These are phyloP conservation scores for Eumaeus atala DNA, from an alignment of 1,140 invertebrate species.

Conservation along the genomic window DNA sequence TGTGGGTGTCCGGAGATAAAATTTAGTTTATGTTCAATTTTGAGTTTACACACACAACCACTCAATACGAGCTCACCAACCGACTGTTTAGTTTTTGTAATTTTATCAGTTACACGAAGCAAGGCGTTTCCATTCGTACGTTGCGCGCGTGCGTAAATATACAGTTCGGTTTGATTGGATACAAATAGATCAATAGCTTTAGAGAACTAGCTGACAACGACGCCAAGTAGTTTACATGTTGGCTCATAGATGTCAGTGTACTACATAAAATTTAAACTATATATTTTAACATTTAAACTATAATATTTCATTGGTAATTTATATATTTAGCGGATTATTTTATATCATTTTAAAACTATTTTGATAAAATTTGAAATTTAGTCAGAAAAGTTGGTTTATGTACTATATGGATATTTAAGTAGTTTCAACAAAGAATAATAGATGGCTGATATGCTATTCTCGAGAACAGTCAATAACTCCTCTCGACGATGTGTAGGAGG, in stretches of 20 bases:
- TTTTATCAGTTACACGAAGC: conserved; percentile 7
- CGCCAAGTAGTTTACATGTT: not conserved
- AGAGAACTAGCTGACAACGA: not conserved
- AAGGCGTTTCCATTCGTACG: conserved; percentile 9
- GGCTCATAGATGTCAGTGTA: conserved; percentile 18
- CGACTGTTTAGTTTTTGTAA: conserved; percentile 19
- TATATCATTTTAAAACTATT: no score
- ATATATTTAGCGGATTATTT: no score
- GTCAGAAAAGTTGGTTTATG: no score
- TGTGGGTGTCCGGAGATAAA: conserved; percentile 47
- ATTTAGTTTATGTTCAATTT: conserved; percentile 25
- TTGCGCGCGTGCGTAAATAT: conserved; percentile 50
- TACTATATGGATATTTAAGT: no score
- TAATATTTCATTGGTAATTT: not conserved
- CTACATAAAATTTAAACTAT: not conserved
- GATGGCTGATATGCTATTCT: conserved; percentile 31
- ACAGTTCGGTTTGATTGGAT: conserved; percentile 32
- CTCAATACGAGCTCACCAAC: conserved; percentile 29
- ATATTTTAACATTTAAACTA: not conserved
- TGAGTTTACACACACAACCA: conserved; percentile 22
- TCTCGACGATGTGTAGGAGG: conserved; percentile 6
- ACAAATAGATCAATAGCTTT: conserved; percentile 12
- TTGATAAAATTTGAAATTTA: no score
- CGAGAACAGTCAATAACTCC: not conserved
- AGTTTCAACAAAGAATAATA: conserved; percentile 12